A percentile compares a stretch with the other conserved stretches of the same genome.
These are phyloP conservation scores for Myiagra hebetior DNA, from an alignment of 2,113 vertebrate species.

Conservation along the genomic window DNA sequence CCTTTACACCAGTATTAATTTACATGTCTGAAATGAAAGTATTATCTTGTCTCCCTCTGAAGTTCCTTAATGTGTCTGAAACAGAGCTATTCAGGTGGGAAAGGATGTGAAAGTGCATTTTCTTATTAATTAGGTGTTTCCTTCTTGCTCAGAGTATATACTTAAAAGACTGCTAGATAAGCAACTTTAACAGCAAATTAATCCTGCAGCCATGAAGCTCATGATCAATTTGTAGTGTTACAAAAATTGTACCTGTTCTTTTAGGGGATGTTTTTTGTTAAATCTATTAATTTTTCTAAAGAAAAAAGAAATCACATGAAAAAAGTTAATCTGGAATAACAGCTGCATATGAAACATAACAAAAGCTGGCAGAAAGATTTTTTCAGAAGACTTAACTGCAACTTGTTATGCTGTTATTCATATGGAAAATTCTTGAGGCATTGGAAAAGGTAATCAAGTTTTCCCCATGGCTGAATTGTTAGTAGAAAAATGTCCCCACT, in stretches of 20 bases:
- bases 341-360: neutral
- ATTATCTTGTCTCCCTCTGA: neutral
- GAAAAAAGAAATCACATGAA: neutral
- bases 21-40: neutral
- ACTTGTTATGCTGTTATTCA: neutral
- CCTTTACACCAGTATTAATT: neutral
- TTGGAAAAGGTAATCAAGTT: neutral
- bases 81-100: neutral
- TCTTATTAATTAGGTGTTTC: neutral
- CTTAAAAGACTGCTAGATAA: neutral
- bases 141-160: neutral
- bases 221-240: neutral
- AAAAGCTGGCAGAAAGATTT: neutral
- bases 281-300: neutral
- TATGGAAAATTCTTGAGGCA: neutral
- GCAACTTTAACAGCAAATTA: neutral
- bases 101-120: neutral
- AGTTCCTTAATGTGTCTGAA: neutral
- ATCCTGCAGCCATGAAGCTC: neutral
- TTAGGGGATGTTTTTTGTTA: neutral
- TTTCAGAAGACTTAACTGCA: neutral
- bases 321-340: neutral
- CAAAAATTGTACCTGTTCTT: neutral
- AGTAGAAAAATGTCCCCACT: neutral
- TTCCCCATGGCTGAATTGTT: constrained; percentile 6